Conservation (phyloP, 2,797 vertebrate genomes). For the Loris lydekkerianus region DNA sequence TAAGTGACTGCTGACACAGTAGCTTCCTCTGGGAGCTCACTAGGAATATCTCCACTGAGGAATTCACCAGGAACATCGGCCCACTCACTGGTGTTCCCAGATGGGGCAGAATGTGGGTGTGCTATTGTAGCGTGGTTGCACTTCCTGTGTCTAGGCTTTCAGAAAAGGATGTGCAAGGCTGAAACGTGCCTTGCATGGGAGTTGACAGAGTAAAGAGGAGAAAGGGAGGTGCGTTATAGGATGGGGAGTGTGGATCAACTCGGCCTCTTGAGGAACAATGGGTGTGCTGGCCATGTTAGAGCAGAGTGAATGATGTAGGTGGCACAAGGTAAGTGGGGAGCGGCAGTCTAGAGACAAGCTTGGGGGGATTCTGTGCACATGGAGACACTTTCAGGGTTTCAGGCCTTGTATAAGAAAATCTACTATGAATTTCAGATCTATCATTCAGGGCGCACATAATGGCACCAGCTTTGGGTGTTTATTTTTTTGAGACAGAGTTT, state of each 20-base stretch:
- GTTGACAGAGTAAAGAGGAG: not conserved
- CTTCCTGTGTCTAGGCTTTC: too few species aligned
- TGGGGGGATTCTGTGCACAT: not conserved
- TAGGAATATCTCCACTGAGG: not conserved
- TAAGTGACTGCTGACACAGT: not conserved
- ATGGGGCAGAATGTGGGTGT: not conserved
- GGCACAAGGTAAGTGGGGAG: not conserved
- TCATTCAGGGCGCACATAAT: not conserved
- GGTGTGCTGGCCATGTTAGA: not conserved
- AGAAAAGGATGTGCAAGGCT: not conserved
- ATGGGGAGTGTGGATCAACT: not conserved
- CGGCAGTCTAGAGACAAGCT: not conserved
- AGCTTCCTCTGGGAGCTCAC: not conserved
- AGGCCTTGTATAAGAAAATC: not conserved
- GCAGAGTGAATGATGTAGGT: not conserved
- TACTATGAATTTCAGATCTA: not conserved
- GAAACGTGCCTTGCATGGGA: not conserved
- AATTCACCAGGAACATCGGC: not conserved
- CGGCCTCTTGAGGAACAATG: not conserved
- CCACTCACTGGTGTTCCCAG: not conserved
- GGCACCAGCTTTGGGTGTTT: too few species aligned
- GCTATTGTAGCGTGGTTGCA: not conserved
- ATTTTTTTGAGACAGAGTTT: too few species aligned
- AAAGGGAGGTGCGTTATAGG: not conserved
- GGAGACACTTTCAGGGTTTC: not conserved